phyloP scores from a whole-genome alignment of 1,140 invertebrate species.

The Ceratitis capitata region DNA sequence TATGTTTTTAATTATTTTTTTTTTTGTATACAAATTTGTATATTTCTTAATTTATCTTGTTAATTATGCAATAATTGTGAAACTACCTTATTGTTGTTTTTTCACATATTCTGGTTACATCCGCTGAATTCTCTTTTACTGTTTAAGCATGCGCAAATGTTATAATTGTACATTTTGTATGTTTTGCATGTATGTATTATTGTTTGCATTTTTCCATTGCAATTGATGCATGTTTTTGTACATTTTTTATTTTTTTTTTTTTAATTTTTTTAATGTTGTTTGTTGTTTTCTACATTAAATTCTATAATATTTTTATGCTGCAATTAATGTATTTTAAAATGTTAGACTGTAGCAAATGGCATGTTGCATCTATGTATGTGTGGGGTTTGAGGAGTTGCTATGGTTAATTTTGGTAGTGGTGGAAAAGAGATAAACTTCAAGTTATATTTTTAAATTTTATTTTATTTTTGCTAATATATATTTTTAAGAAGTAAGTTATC shows the following conservation, averaged over 20 bases:
- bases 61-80: constrained; percentile 11
- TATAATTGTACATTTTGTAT: neutral
- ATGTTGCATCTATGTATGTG: neutral
- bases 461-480: neutral
- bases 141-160: neutral
- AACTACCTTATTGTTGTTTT: neutral
- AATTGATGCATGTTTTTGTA: neutral
- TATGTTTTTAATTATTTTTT: neutral
- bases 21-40: too few species aligned
- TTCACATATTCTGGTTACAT: neutral
- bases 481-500: neutral
- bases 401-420: neutral
- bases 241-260: neutral
- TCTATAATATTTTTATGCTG: neutral
- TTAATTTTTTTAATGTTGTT: neutral
- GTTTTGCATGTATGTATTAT: neutral
- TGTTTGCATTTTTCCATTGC: neutral
- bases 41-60: neutral
- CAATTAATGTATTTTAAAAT: neutral
- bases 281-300: too few species aligned
- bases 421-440: neutral
- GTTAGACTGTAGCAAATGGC: neutral
- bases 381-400: neutral
- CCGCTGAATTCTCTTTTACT: neutral
- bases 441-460: neutral